Base-by-base conservation (phyloP, 2,888 invertebrate species). In the Autographa gamma region DNA sequence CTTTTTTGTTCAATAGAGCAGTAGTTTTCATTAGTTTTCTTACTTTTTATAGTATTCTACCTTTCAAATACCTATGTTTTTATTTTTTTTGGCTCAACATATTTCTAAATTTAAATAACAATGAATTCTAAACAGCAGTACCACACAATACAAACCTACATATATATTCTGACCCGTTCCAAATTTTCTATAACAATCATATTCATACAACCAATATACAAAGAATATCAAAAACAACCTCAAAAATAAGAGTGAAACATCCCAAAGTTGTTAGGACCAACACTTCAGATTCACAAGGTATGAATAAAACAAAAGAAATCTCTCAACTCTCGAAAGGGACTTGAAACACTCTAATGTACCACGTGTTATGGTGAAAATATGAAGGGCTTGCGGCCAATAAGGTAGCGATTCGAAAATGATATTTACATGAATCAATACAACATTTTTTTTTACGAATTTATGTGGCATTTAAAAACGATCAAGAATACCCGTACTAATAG, bases 291-390 rank as follows among this genome's bases (percentile, higher is more conserved):
- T 76, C 80, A 79, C 80, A 76, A 71, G 60, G 48, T 69, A 85
- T 86, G 84, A 85, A 86, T 86, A 86, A 86, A 86, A 85, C 84
- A 85, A 85, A 81, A 84, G 85, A 85, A 79, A 75, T 75, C 73
- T 75, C 73, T 74, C 63, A 67, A 71, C 72, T 73, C 70, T 82
- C 62, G 70, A 71, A 75, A 82, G 77, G 77, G 68, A 74, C 77
- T 78, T 64, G 60, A 79, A 85, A 84, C 74, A 80, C 76, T 79
- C 70, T 77, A 79, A 78, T 80, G 71, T 79, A 77, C 73, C 75
- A 82, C 77, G 72, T 77, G 82, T 68, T 71, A 73, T 64, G 72
- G 68, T 74, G 70, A 66, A 86, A 85, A 84, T 85, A 84, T 81
- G 68, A 75, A 71, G 78, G 13, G n/a, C 70, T 74, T 76, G 34